phyloP scores from a whole-genome alignment of 2,888 invertebrate genomes.

The Rhamnusium bicolor region DNA sequence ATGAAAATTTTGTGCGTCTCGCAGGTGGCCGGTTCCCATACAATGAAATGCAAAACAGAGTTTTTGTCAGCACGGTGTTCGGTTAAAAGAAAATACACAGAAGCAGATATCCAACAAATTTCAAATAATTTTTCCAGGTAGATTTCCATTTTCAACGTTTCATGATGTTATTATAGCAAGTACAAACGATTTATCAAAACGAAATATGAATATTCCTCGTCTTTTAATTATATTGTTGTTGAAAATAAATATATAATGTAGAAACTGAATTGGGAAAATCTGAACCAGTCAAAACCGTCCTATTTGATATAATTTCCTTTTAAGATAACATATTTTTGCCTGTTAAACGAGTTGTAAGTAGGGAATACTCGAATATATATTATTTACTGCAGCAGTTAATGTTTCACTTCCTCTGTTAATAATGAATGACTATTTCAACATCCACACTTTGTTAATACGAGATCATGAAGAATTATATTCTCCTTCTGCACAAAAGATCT shows the following conservation, averaged over 20 bases:
- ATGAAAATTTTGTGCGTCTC: constrained; percentile 60
- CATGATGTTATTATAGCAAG: background rate
- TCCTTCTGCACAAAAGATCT: too few relatives aligned
- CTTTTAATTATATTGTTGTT: background rate
- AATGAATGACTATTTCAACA: too few relatives aligned
- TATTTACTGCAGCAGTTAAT: too few relatives aligned
- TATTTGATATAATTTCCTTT: too few relatives aligned
- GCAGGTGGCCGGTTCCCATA: constrained; percentile 62
- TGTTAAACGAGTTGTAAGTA: too few relatives aligned
- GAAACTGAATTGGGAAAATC: background rate
- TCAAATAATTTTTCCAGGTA: constrained; percentile 14
- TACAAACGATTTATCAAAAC: constrained; percentile 4
- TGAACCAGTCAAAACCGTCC: too few relatives aligned
- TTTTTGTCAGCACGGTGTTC: constrained; percentile 52
- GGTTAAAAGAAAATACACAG: constrained; percentile 53
- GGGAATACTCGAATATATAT: too few relatives aligned
- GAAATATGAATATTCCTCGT: background rate
- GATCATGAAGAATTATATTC: too few relatives aligned
- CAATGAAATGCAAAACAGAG: constrained; percentile 52
- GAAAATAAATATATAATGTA: background rate
- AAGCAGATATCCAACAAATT: constrained; percentile 26
- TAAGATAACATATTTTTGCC: too few relatives aligned
- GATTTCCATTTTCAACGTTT: constrained; percentile 10
- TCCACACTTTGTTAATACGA: too few relatives aligned
- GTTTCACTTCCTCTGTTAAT: too few relatives aligned